Evolutionary conservation across 2,113 vertebrate genomes (phyloP), one percentile per base, ranked within the genome.

Genomic region (Brachyhypopomus gauderio): DNA sequence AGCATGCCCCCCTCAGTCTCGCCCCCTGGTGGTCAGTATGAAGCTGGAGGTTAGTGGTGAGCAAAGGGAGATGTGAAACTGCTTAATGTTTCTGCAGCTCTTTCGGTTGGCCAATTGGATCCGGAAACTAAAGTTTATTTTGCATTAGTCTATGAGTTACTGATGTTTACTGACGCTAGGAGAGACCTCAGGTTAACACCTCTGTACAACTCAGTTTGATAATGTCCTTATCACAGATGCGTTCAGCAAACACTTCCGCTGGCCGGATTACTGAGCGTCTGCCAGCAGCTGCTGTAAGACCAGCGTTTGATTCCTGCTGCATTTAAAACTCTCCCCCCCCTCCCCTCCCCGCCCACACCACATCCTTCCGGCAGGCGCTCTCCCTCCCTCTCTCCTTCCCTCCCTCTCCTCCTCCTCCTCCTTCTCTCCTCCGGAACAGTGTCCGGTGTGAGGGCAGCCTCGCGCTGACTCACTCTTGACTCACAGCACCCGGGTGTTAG

Each of bases 401-500:
- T 71, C 64, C 48, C 71, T 45, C 58, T 55, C 41, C n/a, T 41
- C 9, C 56, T 62, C 38, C 11, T 60, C 84, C 66, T 75, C 62
- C 73, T 12, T 12, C 75, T 83, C 19, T 82, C 71, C 81, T 62
- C 52, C 88, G 86, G 79, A 23, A 25, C 81, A 75, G 75, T 85
- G 86, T 87, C 86, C 45, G 45, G 45, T 52, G 45, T 89, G 89
- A 88, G 88, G 89, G 41, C 9, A 8, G 41, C 41, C 41, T 8
- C 41, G 89, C 87, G 87, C 86, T 93, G 91, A 93, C 88, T 93
- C 91, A 92, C 66, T 85, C 85, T 80, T 80, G 84, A 86, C 83
- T 90, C 88, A 62, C 58, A 38, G 20, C 1, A 12, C 60, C 23
- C 9, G 41, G 41, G 41, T 45, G 6, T 11, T 45, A 6, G 41